Evolutionary conservation across 2,797 vertebrate species (phyloP).

Genomic region (Cirrhinus molitorella): DNA sequence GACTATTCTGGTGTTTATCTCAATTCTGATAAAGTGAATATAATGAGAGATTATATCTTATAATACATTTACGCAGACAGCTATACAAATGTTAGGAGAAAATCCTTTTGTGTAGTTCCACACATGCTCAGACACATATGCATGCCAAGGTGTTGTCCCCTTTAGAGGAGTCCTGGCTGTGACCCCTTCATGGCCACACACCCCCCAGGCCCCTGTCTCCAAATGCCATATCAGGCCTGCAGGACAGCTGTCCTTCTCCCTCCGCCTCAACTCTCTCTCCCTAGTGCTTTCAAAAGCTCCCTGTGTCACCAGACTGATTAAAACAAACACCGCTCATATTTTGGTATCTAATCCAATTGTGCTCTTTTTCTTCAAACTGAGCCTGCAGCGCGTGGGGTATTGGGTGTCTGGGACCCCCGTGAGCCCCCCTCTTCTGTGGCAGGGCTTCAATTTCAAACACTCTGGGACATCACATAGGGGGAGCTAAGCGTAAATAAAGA

Average conservation of each 20-base stretch:
- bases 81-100: neutral
- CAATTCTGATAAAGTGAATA: conserved; percentile 56
- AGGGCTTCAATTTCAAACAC: conserved; percentile 83
- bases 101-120: neutral
- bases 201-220: conserved; percentile 72
- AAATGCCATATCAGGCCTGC: conserved; percentile 73
- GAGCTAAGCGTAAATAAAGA: conserved; percentile 76
- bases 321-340: conserved; percentile 92
- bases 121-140: conserved; percentile 46
- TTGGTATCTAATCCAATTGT: conserved; percentile 94
- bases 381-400: conserved; percentile 82
- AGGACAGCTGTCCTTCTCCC: conserved; percentile 75
- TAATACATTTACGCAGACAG: conserved; percentile 21
- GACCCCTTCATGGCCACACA: conserved; percentile 75
- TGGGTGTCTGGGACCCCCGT: conserved; percentile 81
- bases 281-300: conserved; percentile 84
- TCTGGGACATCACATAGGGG: conserved; percentile 77
- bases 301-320: conserved; percentile 91
- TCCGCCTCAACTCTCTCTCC: conserved; percentile 66
- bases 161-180: conserved; percentile 72
- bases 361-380: conserved; percentile 81
- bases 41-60: neutral
- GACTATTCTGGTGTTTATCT: conserved; percentile 48
- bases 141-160: conserved; percentile 57
- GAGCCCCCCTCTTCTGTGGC: conserved; percentile 69